Evolutionary conservation across 2,797 vertebrate genomes (phyloP).

Genomic region (Acipenser ruthenus): DNA sequence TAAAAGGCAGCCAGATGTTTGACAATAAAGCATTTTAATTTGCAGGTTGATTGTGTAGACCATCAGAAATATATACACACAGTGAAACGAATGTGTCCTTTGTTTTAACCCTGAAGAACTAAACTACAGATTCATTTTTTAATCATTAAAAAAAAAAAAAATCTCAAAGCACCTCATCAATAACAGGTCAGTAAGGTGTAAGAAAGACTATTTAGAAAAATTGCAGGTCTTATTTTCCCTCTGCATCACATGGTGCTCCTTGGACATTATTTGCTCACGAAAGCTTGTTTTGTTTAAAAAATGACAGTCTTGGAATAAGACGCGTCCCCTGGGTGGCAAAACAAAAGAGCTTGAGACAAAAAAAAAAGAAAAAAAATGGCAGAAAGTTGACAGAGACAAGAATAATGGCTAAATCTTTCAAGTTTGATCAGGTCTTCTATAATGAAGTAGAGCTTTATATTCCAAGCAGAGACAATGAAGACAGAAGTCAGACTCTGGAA

Average conservation of each 20-base stretch:
- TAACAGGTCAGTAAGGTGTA: constrained; percentile 50
- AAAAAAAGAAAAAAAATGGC: constrained; percentile 36
- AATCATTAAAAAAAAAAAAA: constrained; percentile 1
- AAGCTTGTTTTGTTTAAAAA: constrained; percentile 49
- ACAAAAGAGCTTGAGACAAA: constrained; percentile 58
- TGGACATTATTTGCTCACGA: constrained; percentile 59
- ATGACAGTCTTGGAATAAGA: constrained; percentile 49
- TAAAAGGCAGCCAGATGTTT: neutral
- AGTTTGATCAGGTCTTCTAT: constrained; percentile 84
- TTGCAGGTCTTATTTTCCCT: constrained; percentile 61
- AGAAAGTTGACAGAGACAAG: constrained; percentile 74
- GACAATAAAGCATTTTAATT: constrained; percentile 2
- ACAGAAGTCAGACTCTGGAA: constrained; percentile 66
- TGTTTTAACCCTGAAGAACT: neutral
- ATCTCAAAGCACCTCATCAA: constrained; percentile 26
- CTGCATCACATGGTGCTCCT: constrained; percentile 54
- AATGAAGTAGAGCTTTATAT: constrained; percentile 82
- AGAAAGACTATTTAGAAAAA: constrained; percentile 63
- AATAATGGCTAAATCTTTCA: constrained; percentile 87
- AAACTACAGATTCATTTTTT: neutral
- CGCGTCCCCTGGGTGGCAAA: constrained; percentile 66
- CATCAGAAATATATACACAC: neutral
- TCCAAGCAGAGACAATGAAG: constrained; percentile 74
- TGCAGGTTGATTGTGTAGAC: neutral
- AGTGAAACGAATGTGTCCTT: constrained; percentile 1